Conservation (phyloP, 53 echinoderm and acorn worm species). For the Antedon mediterranea region DNA sequence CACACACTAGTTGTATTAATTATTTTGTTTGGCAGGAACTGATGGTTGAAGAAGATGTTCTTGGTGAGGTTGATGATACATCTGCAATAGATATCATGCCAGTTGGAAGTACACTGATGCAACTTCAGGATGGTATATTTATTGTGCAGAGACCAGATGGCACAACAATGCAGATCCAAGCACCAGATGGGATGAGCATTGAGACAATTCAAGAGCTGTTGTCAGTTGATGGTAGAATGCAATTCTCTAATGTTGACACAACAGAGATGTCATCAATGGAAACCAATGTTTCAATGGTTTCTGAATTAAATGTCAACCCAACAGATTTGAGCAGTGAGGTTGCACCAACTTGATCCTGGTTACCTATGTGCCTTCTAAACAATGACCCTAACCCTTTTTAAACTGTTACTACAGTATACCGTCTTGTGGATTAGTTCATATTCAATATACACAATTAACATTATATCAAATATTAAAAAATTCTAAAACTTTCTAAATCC, state of each 20-base stretch:
- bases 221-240: slow-evolving; percentile 36
- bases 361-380: too few relatives aligned
- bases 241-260: neutral
- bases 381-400: neutral
- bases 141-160: slow-evolving; percentile 89
- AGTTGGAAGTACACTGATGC: slow-evolving; percentile 79
- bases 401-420: too few relatives aligned
- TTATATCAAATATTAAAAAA: too few relatives aligned
- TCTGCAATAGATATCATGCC: slow-evolving; percentile 25
- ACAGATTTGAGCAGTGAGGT: neutral
- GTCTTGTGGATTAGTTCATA: too few relatives aligned
- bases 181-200: slow-evolving; percentile 83
- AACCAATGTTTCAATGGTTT: neutral
- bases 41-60: neutral
- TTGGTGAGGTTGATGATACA: slow-evolving; percentile 6
- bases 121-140: slow-evolving; percentile 78
- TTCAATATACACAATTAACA: too few relatives aligned
- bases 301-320: neutral
- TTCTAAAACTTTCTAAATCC: too few relatives aligned
- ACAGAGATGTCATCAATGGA: neutral
- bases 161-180: slow-evolving; percentile 90
- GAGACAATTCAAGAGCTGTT: slow-evolving; percentile 88
- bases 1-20: neutral
- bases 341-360: neutral
- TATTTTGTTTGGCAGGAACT: neutral